Conservation (phyloP, 2,797 vertebrate species). For the Cyprinella venusta region DNA sequence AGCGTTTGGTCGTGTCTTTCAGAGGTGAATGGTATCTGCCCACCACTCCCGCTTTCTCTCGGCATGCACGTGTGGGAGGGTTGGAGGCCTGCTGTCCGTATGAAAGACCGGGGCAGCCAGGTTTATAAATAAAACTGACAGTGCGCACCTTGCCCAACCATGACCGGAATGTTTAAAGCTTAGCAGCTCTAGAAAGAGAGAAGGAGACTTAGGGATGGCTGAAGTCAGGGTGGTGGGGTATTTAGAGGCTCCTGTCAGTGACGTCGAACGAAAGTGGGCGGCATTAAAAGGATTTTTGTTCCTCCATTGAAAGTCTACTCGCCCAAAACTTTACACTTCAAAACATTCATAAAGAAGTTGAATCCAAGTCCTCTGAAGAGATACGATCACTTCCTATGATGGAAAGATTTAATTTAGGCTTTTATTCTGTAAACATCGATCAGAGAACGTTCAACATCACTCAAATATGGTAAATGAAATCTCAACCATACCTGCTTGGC, state of each 20-base stretch:
- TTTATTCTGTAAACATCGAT: not conserved
- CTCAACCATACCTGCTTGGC: not conserved
- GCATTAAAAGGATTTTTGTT: not conserved
- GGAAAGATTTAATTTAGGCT: not conserved
- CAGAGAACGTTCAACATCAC: not conserved
- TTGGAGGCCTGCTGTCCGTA: constrained; percentile 67
- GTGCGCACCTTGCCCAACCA: constrained; percentile 74
- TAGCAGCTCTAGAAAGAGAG: constrained; percentile 64
- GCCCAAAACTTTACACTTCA: not conserved
- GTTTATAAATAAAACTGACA: constrained; percentile 83
- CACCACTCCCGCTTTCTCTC: constrained; percentile 63
- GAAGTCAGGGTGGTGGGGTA: constrained; percentile 6
- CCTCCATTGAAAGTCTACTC: not conserved
- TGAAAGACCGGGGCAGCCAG: constrained; percentile 74
- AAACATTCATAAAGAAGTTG: not conserved
- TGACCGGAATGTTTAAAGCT: constrained; percentile 80
- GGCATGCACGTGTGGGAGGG: constrained; percentile 48
- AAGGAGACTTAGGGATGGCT: not conserved
- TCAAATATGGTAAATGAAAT: not conserved
- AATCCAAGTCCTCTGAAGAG: not conserved
- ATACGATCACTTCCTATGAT: not conserved
- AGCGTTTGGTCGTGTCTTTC: constrained; percentile 68
- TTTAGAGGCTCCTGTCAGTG: not conserved
- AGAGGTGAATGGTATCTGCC: constrained; percentile 67
- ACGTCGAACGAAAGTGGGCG: not conserved